Base-by-base conservation (phyloP, 2,797 vertebrate genomes). In the Pangasius macronema region DNA sequence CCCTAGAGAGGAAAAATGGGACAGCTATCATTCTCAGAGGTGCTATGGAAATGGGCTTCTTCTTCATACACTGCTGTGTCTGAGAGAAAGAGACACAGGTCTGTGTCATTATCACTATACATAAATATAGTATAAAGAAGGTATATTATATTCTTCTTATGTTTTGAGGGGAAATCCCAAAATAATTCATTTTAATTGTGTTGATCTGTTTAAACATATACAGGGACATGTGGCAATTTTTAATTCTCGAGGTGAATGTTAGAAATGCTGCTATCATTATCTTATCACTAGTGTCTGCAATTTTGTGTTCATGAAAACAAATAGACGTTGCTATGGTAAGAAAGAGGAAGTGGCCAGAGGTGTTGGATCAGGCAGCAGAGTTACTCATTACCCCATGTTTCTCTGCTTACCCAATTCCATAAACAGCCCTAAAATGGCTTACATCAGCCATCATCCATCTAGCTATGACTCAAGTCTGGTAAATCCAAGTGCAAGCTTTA, bases 341-440 rank as follows among this genome's bases (percentile, higher is more conserved):
- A 92, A 92, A 93, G 89, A 93, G 94, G 93, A 95, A 94, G 85
- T 89, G 0, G 79, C 49, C 86, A 72, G 4, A 55, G 24, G 3
- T 24, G 27, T 2, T 9, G 51, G 33, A n/a, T 76, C 30, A 82
- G 10, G 86, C 49, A 73, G 87, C 39, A 82, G 14, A n/a, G 65
- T 87, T 67, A 73, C 20, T 85, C 72, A 73, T 82, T 83, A 61
- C 39, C 72, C 39, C n/a, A 36, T 68, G 55, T 27, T 59, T 13
- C 20, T 46, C 57, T 72, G 30, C 4, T 84, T 51, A 24, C 57
- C 9, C 8, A 39, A 9, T 59, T 42, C 77, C 61, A n/a, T 65
- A 51, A 63, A 65, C 85, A 68, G 24, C 3, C 46, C 8, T 39
- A 65, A 65, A 49, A 85, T 53, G 13, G 22, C 61, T 39, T 67